Conservation (phyloP, 2,797 vertebrate genomes). For the Stomatorhinus walkeri region DNA sequence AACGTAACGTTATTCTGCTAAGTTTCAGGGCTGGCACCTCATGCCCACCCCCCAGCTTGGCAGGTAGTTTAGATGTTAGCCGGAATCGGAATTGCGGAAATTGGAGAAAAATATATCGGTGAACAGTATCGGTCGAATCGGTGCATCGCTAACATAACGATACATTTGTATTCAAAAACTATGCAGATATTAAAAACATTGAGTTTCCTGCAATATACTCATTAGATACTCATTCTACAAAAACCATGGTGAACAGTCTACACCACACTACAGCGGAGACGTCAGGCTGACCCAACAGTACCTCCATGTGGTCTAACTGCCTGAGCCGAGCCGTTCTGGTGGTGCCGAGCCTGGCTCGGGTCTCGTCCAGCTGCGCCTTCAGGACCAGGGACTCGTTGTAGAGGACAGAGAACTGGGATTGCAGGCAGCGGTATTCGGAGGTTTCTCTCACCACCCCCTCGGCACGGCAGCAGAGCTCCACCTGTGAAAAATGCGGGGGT, state of each 20-base stretch:
- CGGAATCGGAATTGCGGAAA: neutral
- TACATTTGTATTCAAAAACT: neutral
- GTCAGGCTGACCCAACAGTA: constrained; percentile 27
- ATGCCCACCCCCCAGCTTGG: neutral
- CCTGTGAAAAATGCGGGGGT: constrained; percentile 47
- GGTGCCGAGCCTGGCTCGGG: constrained; percentile 81
- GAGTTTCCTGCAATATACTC: neutral
- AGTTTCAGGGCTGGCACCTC: neutral
- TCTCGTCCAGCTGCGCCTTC: constrained; percentile 89
- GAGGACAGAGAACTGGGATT: constrained; percentile 94
- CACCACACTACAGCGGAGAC: neutral
- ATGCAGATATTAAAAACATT: neutral
- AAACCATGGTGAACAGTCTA: neutral
- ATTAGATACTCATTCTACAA: neutral
- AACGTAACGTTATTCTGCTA: neutral
- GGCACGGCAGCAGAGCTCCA: constrained; percentile 76
- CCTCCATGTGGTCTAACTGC: constrained; percentile 96
- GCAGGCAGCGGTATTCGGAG: constrained; percentile 89
- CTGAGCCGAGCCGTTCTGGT: constrained; percentile 83
- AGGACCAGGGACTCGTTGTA: constrained; percentile 93
- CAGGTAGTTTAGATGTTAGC: neutral
- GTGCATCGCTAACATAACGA: neutral
- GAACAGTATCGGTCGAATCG: neutral
- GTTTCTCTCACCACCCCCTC: constrained; percentile 86
- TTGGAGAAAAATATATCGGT: neutral